A percentile compares a stretch with the other conserved stretches of the same genome.
Evolutionary conservation across 2,888 invertebrate species (phyloP).

Genomic region (Didymodactylos carnosus): DNA sequence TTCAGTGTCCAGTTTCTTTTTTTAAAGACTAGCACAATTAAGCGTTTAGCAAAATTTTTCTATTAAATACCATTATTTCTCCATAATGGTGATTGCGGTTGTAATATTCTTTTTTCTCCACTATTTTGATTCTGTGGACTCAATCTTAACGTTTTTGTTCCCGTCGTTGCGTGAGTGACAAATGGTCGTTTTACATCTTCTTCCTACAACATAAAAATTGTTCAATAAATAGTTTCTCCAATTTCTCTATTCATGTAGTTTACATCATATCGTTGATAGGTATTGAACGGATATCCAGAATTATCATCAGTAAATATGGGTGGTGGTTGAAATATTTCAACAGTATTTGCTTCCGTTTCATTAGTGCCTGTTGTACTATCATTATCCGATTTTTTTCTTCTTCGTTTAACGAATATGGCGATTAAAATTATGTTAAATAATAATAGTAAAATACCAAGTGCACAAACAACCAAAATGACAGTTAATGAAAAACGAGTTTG

Average conservation of each 20-base stretch:
- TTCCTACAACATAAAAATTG: no score
- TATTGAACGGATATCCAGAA: neutral
- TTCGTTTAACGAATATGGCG: conserved; percentile 4
- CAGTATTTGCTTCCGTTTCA: conserved; percentile 13
- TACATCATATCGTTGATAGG: neutral
- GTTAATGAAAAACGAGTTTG: conserved; percentile 10
- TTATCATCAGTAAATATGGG: no score
- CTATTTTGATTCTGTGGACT: no score
- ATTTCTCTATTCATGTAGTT: no score
- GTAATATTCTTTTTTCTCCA: no score
- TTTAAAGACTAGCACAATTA: no score
- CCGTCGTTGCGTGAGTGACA: neutral
- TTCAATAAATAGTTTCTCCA: no score
- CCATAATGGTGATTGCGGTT: no score
- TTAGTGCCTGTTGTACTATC: conserved; percentile 11
- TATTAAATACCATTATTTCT: no score
- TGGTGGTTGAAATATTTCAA: conserved; percentile 12
- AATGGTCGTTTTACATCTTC: neutral
- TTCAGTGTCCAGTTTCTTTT: no score
- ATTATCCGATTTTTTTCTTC: conserved; percentile 7
- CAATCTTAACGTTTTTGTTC: no score
- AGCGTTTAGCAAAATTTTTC: no score
- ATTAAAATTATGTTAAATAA: conserved; percentile 9
- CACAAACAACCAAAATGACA: conserved; percentile 11
- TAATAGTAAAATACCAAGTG: conserved; percentile 5